These are phyloP conservation scores for Aphis craccivora DNA, from an alignment of 1,140 invertebrate species.

Conservation along the genomic window DNA sequence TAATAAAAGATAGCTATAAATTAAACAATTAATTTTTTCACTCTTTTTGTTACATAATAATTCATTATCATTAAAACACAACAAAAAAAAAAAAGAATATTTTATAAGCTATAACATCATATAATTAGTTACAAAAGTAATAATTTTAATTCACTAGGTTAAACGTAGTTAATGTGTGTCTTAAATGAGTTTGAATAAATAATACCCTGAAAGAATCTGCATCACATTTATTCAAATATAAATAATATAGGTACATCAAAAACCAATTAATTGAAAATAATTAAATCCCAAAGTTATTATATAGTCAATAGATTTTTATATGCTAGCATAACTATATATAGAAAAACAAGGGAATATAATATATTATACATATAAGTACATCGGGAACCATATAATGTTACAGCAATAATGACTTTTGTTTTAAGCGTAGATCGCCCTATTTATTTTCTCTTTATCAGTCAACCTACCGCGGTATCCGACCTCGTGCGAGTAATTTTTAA, in stretches of 20 bases:
- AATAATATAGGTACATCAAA: neutral
- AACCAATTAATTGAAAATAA: constrained; percentile 3
- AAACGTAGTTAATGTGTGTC: neutral
- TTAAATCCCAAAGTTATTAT: neutral
- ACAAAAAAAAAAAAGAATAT: neutral
- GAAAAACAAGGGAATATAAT: neutral
- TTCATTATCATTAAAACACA: neutral
- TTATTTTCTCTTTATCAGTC: neutral
- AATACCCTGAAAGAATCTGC: neutral
- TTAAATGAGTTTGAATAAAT: neutral
- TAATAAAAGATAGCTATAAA: neutral
- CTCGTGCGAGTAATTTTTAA: neutral
- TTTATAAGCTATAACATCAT: neutral
- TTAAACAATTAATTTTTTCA: neutral
- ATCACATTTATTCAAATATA: neutral
- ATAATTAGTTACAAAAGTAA: neutral
- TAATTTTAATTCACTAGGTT: neutral
- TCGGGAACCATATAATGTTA: neutral
- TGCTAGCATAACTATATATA: neutral
- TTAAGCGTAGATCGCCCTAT: neutral
- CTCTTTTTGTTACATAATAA: neutral
- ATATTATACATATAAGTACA: neutral
- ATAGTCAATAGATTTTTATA: neutral
- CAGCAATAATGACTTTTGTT: neutral
- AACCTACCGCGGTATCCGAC: neutral